Evolutionary conservation across 2,113 vertebrate species (phyloP), one percentile per base, ranked within the genome.

Genomic region (Cinclus cinclus): DNA sequence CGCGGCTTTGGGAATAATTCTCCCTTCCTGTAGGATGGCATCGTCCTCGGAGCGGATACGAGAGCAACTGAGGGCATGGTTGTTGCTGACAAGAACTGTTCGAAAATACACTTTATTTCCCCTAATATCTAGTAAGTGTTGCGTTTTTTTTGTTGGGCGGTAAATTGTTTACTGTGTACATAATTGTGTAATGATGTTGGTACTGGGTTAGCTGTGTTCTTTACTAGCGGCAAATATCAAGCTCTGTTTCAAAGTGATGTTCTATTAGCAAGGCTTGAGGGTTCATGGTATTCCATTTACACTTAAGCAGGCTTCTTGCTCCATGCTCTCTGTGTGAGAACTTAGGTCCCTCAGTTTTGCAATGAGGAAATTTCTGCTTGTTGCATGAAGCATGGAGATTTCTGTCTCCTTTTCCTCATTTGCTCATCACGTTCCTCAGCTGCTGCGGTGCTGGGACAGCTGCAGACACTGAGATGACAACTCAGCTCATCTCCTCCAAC

Each of bases 401-500:
- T 6, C 9, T n/a, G 8, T 44, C 25, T 81, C 19, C 20, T 59
- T 28, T 60, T 53, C 13, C 44, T 85, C 25, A 89, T 1, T 47
- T 84, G 31, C 41, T 80, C 2, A 0, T 67, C 3, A 4, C 50
- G 0, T 62, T 79, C 93, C 95, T 20, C 81, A 99, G 99, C 80
- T 99, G 99, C 67, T 99, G 99, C 16, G 99, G 99, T 28, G 99
- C 99, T 2, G 99, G 99, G 33, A 99, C 99, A 10, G 99, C 99
- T 47, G 99, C 99, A 37, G 99, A 99, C 94, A 99, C 99, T 1
- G 99, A 99, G 94, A 99, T 99, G 99, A 99, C 99, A 21, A 99
- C 99, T 33, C 99, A 99, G 94, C 98, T 99, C 65, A 99, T 99
- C 96, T 99, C 99, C 71, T 99, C 99, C 88, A 99, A 99, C 94